phyloP scores from a whole-genome alignment of 2,888 invertebrate genomes.

The Ichneumoninae sp. region DNA sequence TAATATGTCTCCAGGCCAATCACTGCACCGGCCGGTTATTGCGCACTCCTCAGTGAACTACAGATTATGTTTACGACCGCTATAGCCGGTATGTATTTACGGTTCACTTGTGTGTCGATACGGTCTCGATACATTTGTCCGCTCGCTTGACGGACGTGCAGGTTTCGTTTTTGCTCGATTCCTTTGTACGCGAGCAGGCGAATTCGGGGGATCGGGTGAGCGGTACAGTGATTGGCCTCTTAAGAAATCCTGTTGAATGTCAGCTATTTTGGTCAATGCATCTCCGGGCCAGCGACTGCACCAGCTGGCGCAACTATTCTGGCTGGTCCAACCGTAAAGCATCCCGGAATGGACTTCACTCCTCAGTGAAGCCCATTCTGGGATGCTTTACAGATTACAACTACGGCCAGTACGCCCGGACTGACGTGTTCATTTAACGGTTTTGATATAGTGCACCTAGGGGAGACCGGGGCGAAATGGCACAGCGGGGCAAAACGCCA shows the following conservation, averaged over 20 bases:
- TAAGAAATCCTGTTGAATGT: neutral
- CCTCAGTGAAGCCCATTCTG: neutral
- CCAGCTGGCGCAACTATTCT: neutral
- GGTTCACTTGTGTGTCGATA: neutral
- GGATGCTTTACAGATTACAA: neutral
- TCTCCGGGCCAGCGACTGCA: slow-evolving; percentile 8
- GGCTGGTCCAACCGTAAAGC: too few species aligned
- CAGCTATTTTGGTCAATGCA: neutral
- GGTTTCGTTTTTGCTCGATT: slow-evolving; percentile 43
- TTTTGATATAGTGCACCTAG: neutral
- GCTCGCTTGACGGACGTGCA: slow-evolving; percentile 28
- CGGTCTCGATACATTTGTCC: slow-evolving; percentile 27
- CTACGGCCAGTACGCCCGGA: neutral
- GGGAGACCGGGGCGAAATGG: too few species aligned
- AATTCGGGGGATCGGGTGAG: slow-evolving; percentile 41
- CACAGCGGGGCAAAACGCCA: too few species aligned
- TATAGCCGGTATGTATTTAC: neutral
- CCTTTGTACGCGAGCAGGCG: neutral
- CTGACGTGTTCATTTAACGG: neutral
- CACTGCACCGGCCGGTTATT: slow-evolving; percentile 6
- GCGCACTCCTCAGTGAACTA: neutral
- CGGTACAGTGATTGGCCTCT: neutral
- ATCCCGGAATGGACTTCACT: too few species aligned
- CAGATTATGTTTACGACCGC: neutral
- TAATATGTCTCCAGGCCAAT: neutral